Evolutionary conservation across 2,888 invertebrate genomes (phyloP).

Genomic region (Osmoderma eremita): DNA sequence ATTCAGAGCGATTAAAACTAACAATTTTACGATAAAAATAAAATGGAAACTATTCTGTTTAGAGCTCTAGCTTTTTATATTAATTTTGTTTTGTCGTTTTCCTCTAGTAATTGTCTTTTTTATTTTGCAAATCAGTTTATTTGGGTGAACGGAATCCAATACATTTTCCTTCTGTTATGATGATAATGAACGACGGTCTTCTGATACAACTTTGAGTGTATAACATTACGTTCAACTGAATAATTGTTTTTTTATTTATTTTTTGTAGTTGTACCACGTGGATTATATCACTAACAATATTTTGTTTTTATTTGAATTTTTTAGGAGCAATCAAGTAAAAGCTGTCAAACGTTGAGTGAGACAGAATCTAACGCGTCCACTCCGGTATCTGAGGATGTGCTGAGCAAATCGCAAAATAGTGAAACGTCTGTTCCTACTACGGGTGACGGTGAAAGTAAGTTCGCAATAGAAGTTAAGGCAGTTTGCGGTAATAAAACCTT

Average conservation of each 20-base stretch:
- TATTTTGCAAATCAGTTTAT: too few species aligned
- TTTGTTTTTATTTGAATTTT: background rate
- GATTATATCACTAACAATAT: too few species aligned
- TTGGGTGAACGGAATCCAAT: background rate
- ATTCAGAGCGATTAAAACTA: too few species aligned
- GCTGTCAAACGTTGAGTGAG: background rate
- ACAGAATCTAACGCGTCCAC: background rate
- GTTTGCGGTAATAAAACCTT: too few species aligned
- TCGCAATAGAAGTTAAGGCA: too few species aligned
- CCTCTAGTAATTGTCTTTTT: too few species aligned
- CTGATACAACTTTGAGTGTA: slow-evolving; percentile 54
- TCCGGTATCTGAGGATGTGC: background rate
- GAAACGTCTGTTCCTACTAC: background rate
- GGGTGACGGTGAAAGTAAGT: slow-evolving; percentile 33
- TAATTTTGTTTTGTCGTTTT: too few species aligned
- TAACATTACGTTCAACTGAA: slow-evolving; percentile 38
- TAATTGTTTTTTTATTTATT: too few species aligned
- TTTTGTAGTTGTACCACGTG: too few species aligned
- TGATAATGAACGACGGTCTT: slow-evolving; percentile 58
- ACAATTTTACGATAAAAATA: too few species aligned
- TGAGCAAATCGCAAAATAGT: background rate
- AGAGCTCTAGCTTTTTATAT: too few species aligned
- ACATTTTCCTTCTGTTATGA: slow-evolving; percentile 45
- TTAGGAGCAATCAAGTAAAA: background rate
- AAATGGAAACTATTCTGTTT: too few species aligned